Evolutionary conservation across 2,797 vertebrate species (phyloP).

Genomic region (Sciaenops ocellatus): DNA sequence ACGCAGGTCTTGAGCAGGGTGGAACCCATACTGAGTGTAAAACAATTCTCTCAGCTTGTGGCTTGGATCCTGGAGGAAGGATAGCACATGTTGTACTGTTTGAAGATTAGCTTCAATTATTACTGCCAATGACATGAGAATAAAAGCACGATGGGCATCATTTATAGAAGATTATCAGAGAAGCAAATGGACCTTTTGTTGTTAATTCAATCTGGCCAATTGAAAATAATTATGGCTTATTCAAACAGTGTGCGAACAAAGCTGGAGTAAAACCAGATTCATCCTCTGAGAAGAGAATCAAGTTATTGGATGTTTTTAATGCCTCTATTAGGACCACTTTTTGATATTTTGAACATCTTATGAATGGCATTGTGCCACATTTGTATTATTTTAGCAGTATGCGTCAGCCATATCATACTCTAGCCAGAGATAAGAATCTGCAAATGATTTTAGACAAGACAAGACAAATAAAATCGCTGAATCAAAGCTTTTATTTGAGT

Average conservation of each 20-base stretch:
- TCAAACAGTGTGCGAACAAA: slow-evolving; percentile 19
- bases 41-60: slow-evolving; percentile 43
- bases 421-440: neutral
- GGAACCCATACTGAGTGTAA: slow-evolving; percentile 37
- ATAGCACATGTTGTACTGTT: slow-evolving; percentile 17
- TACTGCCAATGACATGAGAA: slow-evolving; percentile 27
- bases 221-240: slow-evolving; percentile 31
- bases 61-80: slow-evolving; percentile 26
- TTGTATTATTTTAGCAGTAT: neutral
- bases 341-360: neutral
- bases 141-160: slow-evolving; percentile 30
- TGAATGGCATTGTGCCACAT: neutral
- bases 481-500: neutral
- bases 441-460: neutral
- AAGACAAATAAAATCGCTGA: neutral
- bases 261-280: slow-evolving; percentile 8
- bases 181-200: slow-evolving; percentile 42
- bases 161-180: slow-evolving; percentile 42
- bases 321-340: neutral
- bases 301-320: neutral
- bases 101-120: slow-evolving; percentile 45
- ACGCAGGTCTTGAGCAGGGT: slow-evolving; percentile 23
- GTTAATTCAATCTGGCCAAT: slow-evolving; percentile 34
- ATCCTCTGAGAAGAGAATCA: neutral
- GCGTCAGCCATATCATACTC: neutral